Percentiles rank a stretch among this genome's conserved stretches.
phyloP scores from a whole-genome alignment of 2,113 vertebrate genomes.

The Anguilla japonica region DNA sequence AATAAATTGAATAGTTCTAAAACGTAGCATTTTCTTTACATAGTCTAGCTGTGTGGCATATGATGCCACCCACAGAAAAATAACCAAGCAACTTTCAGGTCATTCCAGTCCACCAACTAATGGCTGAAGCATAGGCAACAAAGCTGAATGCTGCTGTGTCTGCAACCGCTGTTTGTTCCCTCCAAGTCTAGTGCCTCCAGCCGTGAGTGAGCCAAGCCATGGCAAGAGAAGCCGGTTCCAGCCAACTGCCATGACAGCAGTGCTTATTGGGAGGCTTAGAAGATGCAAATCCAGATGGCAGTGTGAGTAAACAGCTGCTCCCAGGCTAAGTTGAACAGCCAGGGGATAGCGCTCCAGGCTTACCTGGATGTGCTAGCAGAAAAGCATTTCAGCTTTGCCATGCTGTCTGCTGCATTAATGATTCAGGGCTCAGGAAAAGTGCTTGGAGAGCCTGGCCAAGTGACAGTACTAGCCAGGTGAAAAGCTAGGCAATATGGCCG shows the following conservation, averaged over 20 bases:
- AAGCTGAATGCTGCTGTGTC: neutral
- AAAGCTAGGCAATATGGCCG: neutral
- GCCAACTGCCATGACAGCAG: neutral
- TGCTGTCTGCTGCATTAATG: slow-evolving; percentile 1
- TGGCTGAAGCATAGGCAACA: neutral
- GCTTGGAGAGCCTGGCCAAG: neutral
- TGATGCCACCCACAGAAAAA: neutral
- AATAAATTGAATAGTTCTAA: neutral
- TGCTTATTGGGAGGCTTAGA: neutral
- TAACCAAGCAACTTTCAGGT: neutral
- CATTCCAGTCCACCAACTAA: neutral
- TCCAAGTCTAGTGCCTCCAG: neutral
- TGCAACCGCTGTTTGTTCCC: neutral
- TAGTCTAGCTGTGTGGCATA: neutral
- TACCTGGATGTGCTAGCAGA: neutral
- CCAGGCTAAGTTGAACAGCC: neutral
- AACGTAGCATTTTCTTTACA: neutral
- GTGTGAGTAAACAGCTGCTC: slow-evolving; percentile 1
- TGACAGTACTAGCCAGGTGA: neutral
- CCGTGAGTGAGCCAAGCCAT: neutral
- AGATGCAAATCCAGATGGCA: neutral
- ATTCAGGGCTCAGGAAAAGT: slow-evolving; percentile 1
- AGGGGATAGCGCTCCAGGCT: neutral
- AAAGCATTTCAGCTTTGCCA: neutral
- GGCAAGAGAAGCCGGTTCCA: neutral